Evolutionary conservation across 1,140 invertebrate genomes (phyloP).

Genomic region (Pinna nobilis): DNA sequence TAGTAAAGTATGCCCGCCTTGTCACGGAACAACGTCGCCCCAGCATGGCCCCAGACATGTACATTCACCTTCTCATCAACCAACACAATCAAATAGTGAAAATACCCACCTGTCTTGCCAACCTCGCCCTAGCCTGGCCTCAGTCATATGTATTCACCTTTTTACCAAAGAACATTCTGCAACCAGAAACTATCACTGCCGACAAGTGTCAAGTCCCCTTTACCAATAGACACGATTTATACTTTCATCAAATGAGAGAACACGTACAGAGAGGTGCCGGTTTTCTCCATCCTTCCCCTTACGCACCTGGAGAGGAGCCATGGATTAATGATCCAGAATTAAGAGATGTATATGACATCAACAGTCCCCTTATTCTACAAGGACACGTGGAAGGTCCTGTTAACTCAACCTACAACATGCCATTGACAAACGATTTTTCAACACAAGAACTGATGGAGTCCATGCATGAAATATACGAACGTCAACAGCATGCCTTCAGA

Average conservation of each 20-base stretch:
- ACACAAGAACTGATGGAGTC: slow-evolving; percentile 12
- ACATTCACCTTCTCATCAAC: too few species aligned
- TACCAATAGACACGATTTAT: too few species aligned
- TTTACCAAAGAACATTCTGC: too few species aligned
- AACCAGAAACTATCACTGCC: too few species aligned
- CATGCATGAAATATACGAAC: slow-evolving; percentile 10
- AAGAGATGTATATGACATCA: slow-evolving; percentile 19
- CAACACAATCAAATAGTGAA: too few species aligned
- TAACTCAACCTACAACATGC: slow-evolving; percentile 24
- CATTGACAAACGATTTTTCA: slow-evolving; percentile 19
- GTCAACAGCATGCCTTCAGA: slow-evolving; percentile 25
- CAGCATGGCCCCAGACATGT: too few species aligned
- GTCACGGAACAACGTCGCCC: too few species aligned
- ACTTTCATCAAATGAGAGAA: background rate
- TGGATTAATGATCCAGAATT: background rate
- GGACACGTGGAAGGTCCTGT: background rate
- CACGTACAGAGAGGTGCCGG: background rate
- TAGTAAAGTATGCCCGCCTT: too few species aligned
- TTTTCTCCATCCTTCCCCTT: background rate
- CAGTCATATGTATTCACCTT: too few species aligned
- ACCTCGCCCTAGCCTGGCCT: too few species aligned
- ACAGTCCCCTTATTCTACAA: slow-evolving; percentile 13
- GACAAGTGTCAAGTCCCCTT: too few species aligned
- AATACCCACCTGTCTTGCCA: too few species aligned
- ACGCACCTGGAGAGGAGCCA: background rate